Evolutionary conservation across 2,113 vertebrate species (phyloP).

Genomic region (Arothron firmamentum): DNA sequence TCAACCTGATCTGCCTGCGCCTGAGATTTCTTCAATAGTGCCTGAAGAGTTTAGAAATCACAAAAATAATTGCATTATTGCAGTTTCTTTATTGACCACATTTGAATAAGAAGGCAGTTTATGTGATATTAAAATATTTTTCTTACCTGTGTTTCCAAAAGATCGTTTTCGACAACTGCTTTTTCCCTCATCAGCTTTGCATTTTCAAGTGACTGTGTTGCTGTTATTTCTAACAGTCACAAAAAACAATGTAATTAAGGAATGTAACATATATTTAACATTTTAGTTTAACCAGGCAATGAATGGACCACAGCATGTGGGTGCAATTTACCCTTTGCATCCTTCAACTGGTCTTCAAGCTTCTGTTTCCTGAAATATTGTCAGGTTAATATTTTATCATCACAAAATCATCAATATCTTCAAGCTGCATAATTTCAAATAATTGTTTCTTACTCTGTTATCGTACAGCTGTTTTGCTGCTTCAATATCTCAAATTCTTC

Average conservation of each 20-base stretch:
- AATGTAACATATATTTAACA: not conserved
- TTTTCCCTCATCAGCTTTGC: constrained; percentile 82
- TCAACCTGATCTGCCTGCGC: constrained; percentile 76
- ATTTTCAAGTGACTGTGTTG: constrained; percentile 78
- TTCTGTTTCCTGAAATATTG: constrained; percentile 77
- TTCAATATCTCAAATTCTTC: constrained; percentile 79
- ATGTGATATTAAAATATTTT: not conserved
- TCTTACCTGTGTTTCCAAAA: constrained; percentile 83
- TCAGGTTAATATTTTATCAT: not conserved
- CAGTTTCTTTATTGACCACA: not conserved
- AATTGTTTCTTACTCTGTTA: constrained; percentile 74
- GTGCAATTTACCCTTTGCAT: constrained; percentile 79
- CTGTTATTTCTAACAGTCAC: constrained; percentile 72
- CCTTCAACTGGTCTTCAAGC: constrained; percentile 81
- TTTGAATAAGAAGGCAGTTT: not conserved
- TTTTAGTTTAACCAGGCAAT: not conserved
- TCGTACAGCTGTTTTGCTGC: constrained; percentile 75
- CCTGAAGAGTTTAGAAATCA: constrained; percentile 60
- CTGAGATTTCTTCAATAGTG: constrained; percentile 79
- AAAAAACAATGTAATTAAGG: not conserved
- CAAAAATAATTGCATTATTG: not conserved
- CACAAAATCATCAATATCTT: not conserved
- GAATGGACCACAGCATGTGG: not conserved
- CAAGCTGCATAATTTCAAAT: not conserved
- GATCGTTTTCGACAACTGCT: constrained; percentile 78